A percentile compares a stretch with the other conserved stretches of the same genome.
Evolutionary conservation across 53 echinoderm and acorn worm genomes (phyloP).

Genomic region (Apostichopus leukothele): DNA sequence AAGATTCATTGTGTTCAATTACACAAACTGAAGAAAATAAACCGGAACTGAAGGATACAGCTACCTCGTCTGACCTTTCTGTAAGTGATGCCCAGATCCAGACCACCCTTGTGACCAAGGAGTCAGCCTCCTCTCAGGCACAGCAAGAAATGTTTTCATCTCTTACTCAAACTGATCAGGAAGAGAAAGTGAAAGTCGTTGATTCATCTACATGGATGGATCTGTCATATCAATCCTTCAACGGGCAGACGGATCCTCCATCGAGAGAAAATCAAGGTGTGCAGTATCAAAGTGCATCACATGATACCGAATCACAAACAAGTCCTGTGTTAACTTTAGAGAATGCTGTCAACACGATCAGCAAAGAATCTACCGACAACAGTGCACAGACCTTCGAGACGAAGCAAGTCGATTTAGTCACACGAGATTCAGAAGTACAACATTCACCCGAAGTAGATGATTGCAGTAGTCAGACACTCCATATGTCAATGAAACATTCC

Average conservation of each 20-base stretch:
- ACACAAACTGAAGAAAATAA: slow-evolving; percentile 2
- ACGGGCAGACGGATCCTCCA: slow-evolving; percentile 5
- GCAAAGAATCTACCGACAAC: not conserved
- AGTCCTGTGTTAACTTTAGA: not conserved
- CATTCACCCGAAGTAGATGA: not conserved
- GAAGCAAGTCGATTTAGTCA: not conserved
- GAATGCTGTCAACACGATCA: not conserved
- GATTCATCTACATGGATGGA: slow-evolving; percentile 23
- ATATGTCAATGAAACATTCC: not conserved
- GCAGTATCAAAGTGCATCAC: not conserved
- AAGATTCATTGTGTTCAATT: not conserved
- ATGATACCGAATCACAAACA: slow-evolving; percentile 8
- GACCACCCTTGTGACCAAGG: not conserved
- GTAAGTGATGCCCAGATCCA: not conserved
- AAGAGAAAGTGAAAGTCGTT: not conserved
- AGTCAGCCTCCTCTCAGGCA: slow-evolving; percentile 16
- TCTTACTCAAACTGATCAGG: slow-evolving; percentile 24
- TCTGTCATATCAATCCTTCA: not conserved
- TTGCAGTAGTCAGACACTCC: not conserved
- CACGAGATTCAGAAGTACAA: slow-evolving; percentile 5
- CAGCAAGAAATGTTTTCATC: not conserved
- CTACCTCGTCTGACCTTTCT: not conserved
- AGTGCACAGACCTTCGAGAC: slow-evolving; percentile 9
- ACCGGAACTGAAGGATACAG: slow-evolving; percentile 3
- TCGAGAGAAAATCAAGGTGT: not conserved